A percentile compares a stretch with the other conserved stretches of the same genome.
phyloP scores from a whole-genome alignment of 2,113 vertebrate species.

The Galbula dea region DNA sequence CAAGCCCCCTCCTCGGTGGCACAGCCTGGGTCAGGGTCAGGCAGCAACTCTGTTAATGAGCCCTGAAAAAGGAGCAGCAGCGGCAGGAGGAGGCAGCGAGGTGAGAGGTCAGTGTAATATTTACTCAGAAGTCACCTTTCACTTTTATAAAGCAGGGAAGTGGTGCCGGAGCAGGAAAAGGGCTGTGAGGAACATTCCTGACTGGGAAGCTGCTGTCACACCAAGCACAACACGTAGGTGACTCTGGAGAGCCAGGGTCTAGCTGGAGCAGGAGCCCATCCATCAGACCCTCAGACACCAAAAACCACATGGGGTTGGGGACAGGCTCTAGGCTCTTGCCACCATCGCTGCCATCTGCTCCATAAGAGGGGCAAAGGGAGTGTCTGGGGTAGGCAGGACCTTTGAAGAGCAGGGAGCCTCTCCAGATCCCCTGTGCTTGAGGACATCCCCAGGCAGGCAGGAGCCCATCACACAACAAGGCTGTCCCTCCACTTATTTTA shows the following conservation, averaged over 20 bases:
- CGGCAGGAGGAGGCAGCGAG: neutral
- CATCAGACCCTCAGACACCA: fast-evolving
- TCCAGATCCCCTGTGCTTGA: neutral
- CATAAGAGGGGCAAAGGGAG: neutral
- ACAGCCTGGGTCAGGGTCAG: neutral
- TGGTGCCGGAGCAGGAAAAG: slow-evolving; percentile 38
- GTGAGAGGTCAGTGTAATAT: slow-evolving; percentile 75
- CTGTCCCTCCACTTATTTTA: fast-evolving
- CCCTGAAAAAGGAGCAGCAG: neutral
- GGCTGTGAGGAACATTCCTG: neutral
- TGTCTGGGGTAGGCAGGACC: neutral
- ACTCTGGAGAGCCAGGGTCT: neutral
- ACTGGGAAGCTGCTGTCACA: neutral
- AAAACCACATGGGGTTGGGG: fast-evolving
- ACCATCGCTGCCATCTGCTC: neutral
- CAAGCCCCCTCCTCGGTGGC: neutral
- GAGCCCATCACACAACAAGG: fast-evolving
- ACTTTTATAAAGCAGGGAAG: slow-evolving; percentile 65
- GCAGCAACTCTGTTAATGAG: neutral
- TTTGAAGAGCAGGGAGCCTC: neutral
- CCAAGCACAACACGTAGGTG: fast-evolving
- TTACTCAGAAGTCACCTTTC: slow-evolving; percentile 72
- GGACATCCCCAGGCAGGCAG: neutral
- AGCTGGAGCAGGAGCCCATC: neutral
- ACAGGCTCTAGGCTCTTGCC: neutral